Conservation (phyloP, 2,888 invertebrate genomes). For the Charanyca ferruginea region DNA sequence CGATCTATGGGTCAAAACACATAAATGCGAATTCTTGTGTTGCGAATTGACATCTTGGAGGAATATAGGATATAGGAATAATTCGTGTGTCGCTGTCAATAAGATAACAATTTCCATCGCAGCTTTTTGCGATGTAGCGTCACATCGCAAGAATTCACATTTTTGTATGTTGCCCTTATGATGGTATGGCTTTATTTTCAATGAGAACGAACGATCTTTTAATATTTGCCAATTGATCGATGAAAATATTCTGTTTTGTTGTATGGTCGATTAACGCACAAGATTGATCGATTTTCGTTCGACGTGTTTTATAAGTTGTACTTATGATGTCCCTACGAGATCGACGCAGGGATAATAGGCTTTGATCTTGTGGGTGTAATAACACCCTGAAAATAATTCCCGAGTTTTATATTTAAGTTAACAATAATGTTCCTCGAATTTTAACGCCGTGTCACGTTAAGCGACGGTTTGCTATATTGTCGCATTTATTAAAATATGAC, state of each 20-base stretch:
- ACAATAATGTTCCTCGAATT: constrained; percentile 68
- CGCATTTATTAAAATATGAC: constrained; percentile 56
- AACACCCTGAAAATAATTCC: constrained; percentile 50
- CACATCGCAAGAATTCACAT: no score
- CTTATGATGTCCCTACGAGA: not conserved
- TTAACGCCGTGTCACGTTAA: constrained; percentile 46
- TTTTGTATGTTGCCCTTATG: no score
- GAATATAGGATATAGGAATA: no score
- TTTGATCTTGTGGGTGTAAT: constrained; percentile 12
- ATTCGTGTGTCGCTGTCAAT: no score
- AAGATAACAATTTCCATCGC: no score
- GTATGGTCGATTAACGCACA: not conserved
- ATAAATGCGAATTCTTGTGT: no score
- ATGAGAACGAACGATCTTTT: not conserved
- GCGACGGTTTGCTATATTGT: constrained; percentile 48
- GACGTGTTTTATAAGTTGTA: not conserved
- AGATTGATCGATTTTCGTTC: not conserved
- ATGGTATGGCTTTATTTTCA: not conserved
- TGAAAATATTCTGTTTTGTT: not conserved
- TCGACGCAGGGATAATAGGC: no score
- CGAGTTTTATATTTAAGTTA: constrained; percentile 60
- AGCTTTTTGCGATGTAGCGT: no score
- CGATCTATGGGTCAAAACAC: no score
- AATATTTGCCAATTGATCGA: constrained; percentile 3
- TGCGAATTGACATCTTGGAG: no score